Evolutionary conservation across 2,888 invertebrate species (phyloP).

Genomic region (Hoplodrina blanda): DNA sequence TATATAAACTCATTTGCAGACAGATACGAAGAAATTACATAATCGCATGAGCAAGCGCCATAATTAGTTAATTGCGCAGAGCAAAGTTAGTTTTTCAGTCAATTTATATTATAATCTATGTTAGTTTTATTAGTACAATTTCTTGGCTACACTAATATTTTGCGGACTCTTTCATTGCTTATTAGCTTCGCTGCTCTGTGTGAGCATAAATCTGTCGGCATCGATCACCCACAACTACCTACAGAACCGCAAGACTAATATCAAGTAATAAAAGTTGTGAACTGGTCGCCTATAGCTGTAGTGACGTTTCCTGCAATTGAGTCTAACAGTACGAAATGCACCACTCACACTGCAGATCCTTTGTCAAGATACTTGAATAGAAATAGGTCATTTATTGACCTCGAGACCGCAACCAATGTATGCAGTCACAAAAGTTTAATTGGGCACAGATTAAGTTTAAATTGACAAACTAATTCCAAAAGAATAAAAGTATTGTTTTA

Average conservation of each 20-base stretch:
- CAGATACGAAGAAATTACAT: slow-evolving; percentile 4
- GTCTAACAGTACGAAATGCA: slow-evolving; percentile 24
- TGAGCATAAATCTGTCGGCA: neutral
- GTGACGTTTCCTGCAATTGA: slow-evolving; percentile 47
- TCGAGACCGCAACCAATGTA: slow-evolving; percentile 8
- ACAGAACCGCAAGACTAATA: slow-evolving; percentile 1
- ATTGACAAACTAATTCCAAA: too few species aligned
- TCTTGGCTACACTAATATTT: neutral
- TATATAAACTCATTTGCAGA: neutral
- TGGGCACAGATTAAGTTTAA: neutral
- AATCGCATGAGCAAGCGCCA: slow-evolving; percentile 15
- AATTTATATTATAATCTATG: neutral
- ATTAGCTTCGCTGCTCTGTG: neutral
- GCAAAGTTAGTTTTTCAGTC: slow-evolving; percentile 21
- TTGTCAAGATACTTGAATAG: slow-evolving; percentile 6
- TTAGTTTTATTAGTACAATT: slow-evolving; percentile 9
- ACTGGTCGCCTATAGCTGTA: neutral
- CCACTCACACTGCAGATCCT: slow-evolving; percentile 19
- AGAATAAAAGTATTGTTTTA: too few species aligned
- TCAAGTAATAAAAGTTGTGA: slow-evolving; percentile 5
- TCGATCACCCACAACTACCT: neutral
- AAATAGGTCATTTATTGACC: slow-evolving; percentile 15
- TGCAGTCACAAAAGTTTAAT: slow-evolving; percentile 12
- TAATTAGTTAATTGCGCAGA: neutral
- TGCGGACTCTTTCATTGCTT: neutral